Conservation (phyloP, 2,797 vertebrate genomes). For the Capromys pilorides region DNA sequence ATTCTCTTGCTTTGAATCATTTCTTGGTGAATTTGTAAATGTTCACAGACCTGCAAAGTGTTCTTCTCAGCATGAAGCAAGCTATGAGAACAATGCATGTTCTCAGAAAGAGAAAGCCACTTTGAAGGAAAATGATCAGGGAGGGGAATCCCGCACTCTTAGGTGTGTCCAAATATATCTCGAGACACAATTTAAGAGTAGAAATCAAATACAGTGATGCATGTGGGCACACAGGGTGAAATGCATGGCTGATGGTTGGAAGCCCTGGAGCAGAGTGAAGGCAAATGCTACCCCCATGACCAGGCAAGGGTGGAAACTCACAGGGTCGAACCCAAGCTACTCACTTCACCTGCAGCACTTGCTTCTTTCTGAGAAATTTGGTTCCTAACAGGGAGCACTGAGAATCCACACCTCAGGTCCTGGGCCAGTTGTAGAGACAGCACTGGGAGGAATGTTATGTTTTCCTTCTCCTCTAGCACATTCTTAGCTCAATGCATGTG, state of each 20-base stretch:
- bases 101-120: background rate
- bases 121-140: background rate
- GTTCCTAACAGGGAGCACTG: fast-evolving
- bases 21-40: background rate
- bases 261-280: fast-evolving
- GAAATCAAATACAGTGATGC: fast-evolving
- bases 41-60: fast-evolving
- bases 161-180: too few relatives aligned
- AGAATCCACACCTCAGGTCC: fast-evolving
- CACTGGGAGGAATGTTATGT: fast-evolving
- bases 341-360: fast-evolving
- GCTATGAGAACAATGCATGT: too few relatives aligned
- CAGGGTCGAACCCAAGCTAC: background rate
- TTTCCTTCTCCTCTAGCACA: background rate
- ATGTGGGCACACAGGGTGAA: fast-evolving
- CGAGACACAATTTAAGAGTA: fast-evolving
- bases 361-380: too few relatives aligned
- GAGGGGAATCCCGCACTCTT: fast-evolving
- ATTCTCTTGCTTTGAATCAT: background rate
- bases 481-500: background rate
- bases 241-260: too few relatives aligned
- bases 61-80: fast-evolving
- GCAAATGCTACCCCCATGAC: background rate
- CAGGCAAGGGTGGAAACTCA: too few relatives aligned
- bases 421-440: too few relatives aligned